phyloP scores from a whole-genome alignment of 1,140 invertebrate genomes.

The Nasonia giraulti region DNA sequence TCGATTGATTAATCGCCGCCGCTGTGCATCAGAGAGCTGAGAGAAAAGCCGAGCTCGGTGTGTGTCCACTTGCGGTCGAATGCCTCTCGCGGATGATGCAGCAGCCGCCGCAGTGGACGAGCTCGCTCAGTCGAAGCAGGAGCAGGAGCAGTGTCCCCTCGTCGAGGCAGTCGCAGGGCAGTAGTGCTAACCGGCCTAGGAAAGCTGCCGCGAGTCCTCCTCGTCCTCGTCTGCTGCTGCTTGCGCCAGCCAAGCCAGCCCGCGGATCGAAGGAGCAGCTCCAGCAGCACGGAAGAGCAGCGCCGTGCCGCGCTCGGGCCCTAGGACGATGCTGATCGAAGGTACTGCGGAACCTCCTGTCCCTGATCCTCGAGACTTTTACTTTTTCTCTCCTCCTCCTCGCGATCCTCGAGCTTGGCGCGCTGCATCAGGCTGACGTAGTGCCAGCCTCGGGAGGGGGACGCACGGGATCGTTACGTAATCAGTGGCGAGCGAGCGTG shows the following conservation, averaged over 20 bases:
- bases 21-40: background rate
- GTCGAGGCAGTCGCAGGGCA: background rate
- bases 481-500: no score
- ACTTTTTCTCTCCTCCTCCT: background rate
- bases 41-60: background rate
- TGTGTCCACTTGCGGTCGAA: background rate
- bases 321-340: conserved; percentile 52
- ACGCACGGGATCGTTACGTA: background rate
- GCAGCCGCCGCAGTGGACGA: conserved; percentile 10
- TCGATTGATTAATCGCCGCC: background rate
- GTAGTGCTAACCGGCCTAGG: background rate
- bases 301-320: conserved; percentile 6
- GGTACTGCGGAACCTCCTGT: background rate
- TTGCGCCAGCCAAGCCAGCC: background rate
- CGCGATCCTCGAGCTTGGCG: background rate
- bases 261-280: conserved; percentile 14
- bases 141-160: background rate
- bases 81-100: background rate
- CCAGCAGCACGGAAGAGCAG: background rate
- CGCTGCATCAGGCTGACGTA: background rate
- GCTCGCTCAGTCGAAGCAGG: background rate
- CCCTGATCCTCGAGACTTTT: no score
- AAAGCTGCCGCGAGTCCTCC: background rate
- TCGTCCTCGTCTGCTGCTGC: background rate
- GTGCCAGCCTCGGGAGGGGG: background rate